Base-by-base conservation (phyloP, 2,113 vertebrate genomes). In the Coptodon rendalli region DNA sequence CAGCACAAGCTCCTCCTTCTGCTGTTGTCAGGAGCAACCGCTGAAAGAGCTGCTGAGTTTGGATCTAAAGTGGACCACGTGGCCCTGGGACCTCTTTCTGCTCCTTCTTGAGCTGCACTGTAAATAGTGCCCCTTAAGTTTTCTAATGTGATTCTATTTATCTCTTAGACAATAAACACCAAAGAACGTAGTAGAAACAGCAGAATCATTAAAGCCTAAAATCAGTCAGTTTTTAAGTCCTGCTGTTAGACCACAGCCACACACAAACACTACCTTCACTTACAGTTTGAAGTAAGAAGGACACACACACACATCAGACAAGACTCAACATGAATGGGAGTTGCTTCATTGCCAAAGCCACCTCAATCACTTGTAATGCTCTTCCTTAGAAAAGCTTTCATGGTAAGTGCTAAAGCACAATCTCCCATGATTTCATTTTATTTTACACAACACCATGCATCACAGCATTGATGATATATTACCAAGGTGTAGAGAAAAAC, bases 11-110 rank as follows among this genome's bases (percentile, higher is more conserved):
- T 66, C 89, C 56, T 61, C 90, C 91, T 66, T 50, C 89, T 48
- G 45, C 80, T 19, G 92, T 94, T 90, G 94, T 93, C 95, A 94
- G 43, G 87, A 71, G 95, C 93, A 94, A 95, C 94, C 85, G 83
- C 91, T 88, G 89, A 94, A 91, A 86, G 87, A 83, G 86, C 91
- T 84, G 87, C 94, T 90, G 94, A 90, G 92, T 90, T 89, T 94
- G 92, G 93, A 92, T 61, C 89, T 48, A 85, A 90, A 84, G 57
- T 29, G 80, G 57, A 89, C 86, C 94, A 92, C 82, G 56, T 94
- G 93, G 89, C 91, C 80, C 87, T 36, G 73, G 86, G 82, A 50
- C 68, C 48, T 80, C 88, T 91, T 84, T 80, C 87, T 89, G 89
- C 78, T 87, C 56, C 38, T 38, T 81, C 78, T 83, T 81, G 81